These are phyloP conservation scores for Melanotaenia nigrans DNA, from an alignment of 2,797 vertebrate species.

Conservation along the genomic window DNA sequence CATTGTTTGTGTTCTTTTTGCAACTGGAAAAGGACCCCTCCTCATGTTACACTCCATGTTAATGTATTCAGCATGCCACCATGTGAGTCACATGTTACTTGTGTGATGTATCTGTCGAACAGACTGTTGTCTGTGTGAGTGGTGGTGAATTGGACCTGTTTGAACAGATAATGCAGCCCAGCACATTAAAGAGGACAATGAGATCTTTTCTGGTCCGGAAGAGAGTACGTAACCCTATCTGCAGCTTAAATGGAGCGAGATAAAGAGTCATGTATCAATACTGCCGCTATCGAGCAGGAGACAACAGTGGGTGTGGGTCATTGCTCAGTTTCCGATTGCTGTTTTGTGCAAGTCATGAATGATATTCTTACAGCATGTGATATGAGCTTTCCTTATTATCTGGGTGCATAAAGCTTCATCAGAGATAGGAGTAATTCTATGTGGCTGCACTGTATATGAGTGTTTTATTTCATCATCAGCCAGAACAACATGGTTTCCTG, in stretches of 20 bases:
- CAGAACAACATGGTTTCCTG: not conserved
- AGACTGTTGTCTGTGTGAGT: constrained; percentile 49
- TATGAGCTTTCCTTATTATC: constrained; percentile 35
- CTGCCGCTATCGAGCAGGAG: constrained; percentile 55
- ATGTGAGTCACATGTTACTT: constrained; percentile 64
- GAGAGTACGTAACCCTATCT: constrained; percentile 73
- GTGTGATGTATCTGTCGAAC: constrained; percentile 47
- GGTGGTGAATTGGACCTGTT: constrained; percentile 50
- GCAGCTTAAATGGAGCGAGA: constrained; percentile 73
- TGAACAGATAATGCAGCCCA: constrained; percentile 61
- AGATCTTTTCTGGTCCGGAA: constrained; percentile 74
- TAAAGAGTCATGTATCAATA: constrained; percentile 72
- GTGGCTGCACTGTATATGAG: not conserved
- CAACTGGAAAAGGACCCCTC: constrained; percentile 34
- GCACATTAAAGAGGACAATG: constrained; percentile 71
- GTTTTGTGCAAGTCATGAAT: constrained; percentile 75
- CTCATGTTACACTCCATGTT: constrained; percentile 44
- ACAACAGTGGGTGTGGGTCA: constrained; percentile 71
- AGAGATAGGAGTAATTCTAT: constrained; percentile 6
- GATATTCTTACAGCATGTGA: constrained; percentile 61
- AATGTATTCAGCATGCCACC: constrained; percentile 64
- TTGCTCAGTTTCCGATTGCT: constrained; percentile 62
- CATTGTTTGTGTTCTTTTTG: not conserved
- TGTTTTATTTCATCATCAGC: constrained; percentile 15
- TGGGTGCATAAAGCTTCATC: constrained; percentile 25